phyloP scores from a whole-genome alignment of 2,113 vertebrate species.

The Tupaia chinensis region DNA sequence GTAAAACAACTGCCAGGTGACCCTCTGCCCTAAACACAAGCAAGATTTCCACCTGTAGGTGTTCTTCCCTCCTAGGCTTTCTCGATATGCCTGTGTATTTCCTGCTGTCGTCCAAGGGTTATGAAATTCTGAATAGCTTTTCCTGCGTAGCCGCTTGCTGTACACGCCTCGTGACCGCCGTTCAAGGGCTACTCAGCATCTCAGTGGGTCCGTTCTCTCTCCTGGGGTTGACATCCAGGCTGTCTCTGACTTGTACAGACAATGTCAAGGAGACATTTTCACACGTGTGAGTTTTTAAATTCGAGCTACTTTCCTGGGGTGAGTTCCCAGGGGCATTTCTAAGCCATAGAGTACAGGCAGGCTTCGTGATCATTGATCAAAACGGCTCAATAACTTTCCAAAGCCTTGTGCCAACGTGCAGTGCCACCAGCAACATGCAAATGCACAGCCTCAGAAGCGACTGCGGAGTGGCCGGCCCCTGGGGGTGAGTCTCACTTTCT shows the following conservation, averaged over 20 bases:
- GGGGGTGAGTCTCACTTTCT: too few relatives aligned
- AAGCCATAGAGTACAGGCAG: not conserved
- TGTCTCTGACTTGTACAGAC: constrained; percentile 50
- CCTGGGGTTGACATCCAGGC: not conserved
- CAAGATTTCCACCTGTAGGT: not conserved
- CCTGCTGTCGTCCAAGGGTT: not conserved
- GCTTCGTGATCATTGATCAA: constrained; percentile 64
- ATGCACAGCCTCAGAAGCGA: not conserved
- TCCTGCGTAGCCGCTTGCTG: not conserved
- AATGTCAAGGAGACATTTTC: constrained; percentile 66
- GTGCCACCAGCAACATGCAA: not conserved
- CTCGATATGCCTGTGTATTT: not conserved
- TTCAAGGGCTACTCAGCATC: constrained; percentile 53
- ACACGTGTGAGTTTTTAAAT: constrained; percentile 43
- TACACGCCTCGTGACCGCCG: not conserved
- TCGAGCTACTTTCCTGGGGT: constrained; percentile 12
- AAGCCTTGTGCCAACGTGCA: not conserved
- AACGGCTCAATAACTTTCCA: constrained; percentile 49
- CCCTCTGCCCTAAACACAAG: not conserved
- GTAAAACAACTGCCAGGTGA: not conserved
- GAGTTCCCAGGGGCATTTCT: constrained; percentile 10
- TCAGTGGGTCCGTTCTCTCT: constrained; percentile 12
- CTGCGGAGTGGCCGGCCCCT: too few relatives aligned
- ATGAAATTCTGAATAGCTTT: not conserved
- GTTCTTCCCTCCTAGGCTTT: not conserved